Conservation (phyloP, 2,888 invertebrate species). For the Drosophila mimetica region DNA sequence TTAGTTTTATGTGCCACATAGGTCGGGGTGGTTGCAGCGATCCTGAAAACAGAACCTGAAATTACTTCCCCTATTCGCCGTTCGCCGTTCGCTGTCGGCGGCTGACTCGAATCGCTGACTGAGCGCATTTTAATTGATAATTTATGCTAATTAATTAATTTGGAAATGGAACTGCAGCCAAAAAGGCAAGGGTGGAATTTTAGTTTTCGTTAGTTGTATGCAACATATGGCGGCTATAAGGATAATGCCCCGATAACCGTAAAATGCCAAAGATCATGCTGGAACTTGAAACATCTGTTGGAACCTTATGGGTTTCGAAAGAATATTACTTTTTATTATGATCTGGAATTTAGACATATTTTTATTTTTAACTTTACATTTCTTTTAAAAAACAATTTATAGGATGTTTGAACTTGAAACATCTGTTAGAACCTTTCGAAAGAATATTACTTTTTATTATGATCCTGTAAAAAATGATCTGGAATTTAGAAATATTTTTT, state of each 20-base stretch:
- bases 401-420: too few species aligned
- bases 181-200: constrained; percentile 21
- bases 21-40: constrained; percentile 23
- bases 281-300: constrained; percentile 4
- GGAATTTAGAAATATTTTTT: too few species aligned
- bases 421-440: too few species aligned
- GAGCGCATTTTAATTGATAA: constrained; percentile 71
- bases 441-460: too few species aligned
- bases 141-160: constrained; percentile 77
- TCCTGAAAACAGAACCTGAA: constrained; percentile 14
- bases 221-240: constrained; percentile 28
- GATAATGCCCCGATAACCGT: constrained; percentile 25
- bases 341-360: too few species aligned
- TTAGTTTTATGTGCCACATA: background rate
- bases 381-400: too few species aligned
- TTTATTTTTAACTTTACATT: too few species aligned
- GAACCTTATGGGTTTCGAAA: background rate
- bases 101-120: constrained; percentile 31
- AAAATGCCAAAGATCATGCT: constrained; percentile 7
- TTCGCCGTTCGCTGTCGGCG: background rate
- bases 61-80: constrained; percentile 10
- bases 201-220: background rate
- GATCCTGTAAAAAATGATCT: too few species aligned
- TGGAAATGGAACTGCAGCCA: constrained; percentile 7
- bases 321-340: background rate